phyloP scores from a whole-genome alignment of 2,113 vertebrate species.

The Amphilophus citrinellus region DNA sequence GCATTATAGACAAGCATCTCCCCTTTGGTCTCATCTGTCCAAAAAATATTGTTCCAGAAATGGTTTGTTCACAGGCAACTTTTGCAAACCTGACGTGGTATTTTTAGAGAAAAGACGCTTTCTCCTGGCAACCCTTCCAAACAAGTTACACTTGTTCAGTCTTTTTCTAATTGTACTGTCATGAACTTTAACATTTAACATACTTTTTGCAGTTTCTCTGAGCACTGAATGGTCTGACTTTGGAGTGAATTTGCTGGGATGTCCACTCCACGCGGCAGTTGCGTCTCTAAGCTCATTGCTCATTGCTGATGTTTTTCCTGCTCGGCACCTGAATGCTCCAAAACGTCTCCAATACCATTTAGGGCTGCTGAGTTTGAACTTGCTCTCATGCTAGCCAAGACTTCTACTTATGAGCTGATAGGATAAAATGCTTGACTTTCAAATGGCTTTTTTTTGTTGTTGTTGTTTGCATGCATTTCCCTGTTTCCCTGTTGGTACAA shows the following conservation, averaged over 20 bases:
- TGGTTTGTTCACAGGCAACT: too few relatives aligned
- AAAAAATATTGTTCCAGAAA: too few relatives aligned
- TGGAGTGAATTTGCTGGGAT: not conserved
- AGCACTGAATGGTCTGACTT: not conserved
- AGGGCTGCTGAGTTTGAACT: not conserved
- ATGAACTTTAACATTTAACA: not conserved
- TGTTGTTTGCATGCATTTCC: not conserved
- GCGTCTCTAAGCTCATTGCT: not conserved
- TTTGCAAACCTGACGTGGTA: not conserved
- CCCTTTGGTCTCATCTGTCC: too few relatives aligned
- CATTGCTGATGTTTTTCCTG: not conserved
- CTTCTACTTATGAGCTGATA: not conserved
- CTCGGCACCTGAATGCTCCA: not conserved
- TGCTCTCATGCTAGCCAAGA: not conserved
- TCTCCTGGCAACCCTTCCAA: not conserved
- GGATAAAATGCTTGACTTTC: not conserved
- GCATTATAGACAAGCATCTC: not conserved
- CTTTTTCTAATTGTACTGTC: too few relatives aligned
- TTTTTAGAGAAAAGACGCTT: not conserved
- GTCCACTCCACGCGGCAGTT: not conserved
- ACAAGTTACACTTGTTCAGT: not conserved
- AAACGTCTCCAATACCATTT: not conserved
- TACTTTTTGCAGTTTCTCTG: not conserved
- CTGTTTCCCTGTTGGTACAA: slow-evolving; percentile 16
- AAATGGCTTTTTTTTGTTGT: not conserved